These are phyloP conservation scores for Garrulus glandarius DNA, from an alignment of 2,797 vertebrate genomes.

Conservation along the genomic window DNA sequence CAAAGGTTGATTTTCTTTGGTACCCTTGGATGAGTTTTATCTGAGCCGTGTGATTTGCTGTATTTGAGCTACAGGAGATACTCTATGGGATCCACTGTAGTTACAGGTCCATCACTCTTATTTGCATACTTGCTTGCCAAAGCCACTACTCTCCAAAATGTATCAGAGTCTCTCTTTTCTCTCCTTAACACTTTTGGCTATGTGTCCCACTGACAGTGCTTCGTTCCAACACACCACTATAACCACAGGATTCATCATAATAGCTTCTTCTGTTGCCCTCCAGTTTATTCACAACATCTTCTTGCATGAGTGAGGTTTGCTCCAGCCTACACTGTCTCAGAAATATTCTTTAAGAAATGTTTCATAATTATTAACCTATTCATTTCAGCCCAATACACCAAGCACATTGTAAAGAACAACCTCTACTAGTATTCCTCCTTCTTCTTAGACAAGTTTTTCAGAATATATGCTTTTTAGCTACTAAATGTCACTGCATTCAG, in stretches of 20 bases:
- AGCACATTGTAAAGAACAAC: not conserved
- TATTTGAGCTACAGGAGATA: not conserved
- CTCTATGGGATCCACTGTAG: slow-evolving; percentile 6
- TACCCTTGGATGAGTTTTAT: slow-evolving; percentile 28
- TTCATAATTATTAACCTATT: not conserved
- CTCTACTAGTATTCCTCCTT: not conserved
- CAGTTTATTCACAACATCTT: not conserved
- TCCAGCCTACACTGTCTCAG: not conserved
- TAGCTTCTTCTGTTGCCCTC: not conserved
- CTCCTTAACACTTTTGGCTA: not conserved
- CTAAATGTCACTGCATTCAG: not conserved
- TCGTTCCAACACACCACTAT: not conserved
- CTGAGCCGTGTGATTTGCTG: slow-evolving; percentile 6
- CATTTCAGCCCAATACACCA: not conserved
- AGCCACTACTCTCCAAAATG: not conserved
- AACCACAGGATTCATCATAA: not conserved
- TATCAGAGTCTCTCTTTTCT: not conserved
- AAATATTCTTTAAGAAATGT: not conserved
- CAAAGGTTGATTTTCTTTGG: not conserved
- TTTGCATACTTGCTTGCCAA: slow-evolving; percentile 7
- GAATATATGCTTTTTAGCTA: not conserved
- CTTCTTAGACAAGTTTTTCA: not conserved
- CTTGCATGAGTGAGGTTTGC: not conserved
- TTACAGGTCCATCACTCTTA: not conserved
- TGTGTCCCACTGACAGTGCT: not conserved